Evolutionary conservation across 2,113 vertebrate species (phyloP).

Genomic region (Nerophis ophidion): DNA sequence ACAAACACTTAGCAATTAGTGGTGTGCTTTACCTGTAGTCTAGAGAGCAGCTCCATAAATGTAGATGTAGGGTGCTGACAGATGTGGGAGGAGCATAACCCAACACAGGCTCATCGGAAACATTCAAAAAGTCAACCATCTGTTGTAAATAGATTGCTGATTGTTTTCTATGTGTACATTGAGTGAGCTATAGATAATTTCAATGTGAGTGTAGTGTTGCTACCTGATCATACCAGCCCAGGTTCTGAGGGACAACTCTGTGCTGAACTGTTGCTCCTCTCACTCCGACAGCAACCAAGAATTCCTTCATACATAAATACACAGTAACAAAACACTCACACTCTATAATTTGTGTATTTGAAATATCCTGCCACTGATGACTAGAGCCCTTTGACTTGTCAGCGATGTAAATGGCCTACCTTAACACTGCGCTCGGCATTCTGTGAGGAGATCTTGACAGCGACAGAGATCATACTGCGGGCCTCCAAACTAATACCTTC

Average conservation of each 20-base stretch:
- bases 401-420: slow-evolving; percentile 59
- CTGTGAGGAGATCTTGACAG: slow-evolving; percentile 87
- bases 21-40: slow-evolving; percentile 82
- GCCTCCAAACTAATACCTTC: slow-evolving; percentile 82
- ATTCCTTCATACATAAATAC: slow-evolving; percentile 73
- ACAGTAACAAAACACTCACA: background rate
- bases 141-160: slow-evolving; percentile 50
- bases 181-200: background rate
- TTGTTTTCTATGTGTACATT: background rate
- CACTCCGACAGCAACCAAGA: slow-evolving; percentile 87
- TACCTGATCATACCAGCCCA: slow-evolving; percentile 97
- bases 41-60: slow-evolving; percentile 95
- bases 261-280: slow-evolving; percentile 91
- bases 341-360: background rate
- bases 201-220: background rate
- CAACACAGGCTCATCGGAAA: slow-evolving; percentile 92
- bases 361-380: background rate
- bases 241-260: slow-evolving; percentile 78
- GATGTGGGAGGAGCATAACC: slow-evolving; percentile 90
- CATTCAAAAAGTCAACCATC: slow-evolving; percentile 94
- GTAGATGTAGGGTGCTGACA: slow-evolving; percentile 88
- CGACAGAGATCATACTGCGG: slow-evolving; percentile 88
- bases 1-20: background rate
- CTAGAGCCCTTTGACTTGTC: background rate
- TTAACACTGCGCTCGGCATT: slow-evolving; percentile 87